These are phyloP conservation scores for Leucosticte australis DNA, from an alignment of 2,113 vertebrate genomes.

Conservation along the genomic window DNA sequence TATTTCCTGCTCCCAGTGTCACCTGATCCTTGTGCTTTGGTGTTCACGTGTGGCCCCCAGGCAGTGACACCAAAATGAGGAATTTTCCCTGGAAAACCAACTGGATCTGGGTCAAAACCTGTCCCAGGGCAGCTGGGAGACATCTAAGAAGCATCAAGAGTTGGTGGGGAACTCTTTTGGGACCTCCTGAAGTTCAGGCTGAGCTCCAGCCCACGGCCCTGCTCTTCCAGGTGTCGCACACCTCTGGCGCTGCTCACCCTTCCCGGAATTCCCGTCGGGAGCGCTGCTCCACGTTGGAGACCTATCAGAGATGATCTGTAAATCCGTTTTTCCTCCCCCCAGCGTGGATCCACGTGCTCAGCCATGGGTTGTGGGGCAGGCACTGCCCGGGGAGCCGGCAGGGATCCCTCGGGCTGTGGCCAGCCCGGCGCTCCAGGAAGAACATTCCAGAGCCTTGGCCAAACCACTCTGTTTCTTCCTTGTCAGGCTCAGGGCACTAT, in stretches of 20 bases:
- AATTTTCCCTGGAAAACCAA: neutral
- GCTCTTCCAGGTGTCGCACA: neutral
- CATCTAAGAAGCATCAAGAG: neutral
- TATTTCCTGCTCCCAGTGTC: neutral
- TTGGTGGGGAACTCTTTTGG: neutral
- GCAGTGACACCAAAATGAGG: neutral
- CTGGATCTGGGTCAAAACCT: neutral
- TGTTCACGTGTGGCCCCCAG: accelerated
- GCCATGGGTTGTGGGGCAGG: neutral
- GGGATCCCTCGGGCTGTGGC: neutral
- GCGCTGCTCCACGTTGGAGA: accelerated
- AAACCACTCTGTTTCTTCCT: constrained; percentile 5
- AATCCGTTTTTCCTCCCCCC: neutral
- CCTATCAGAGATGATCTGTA: neutral
- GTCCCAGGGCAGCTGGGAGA: neutral
- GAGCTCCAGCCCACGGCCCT: accelerated
- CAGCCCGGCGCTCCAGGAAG: neutral
- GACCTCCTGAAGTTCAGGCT: neutral
- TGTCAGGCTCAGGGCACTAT: neutral
- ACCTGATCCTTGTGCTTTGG: neutral
- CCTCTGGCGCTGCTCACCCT: accelerated
- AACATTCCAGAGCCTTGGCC: neutral
- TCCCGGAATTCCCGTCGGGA: accelerated
- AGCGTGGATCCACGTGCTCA: neutral
- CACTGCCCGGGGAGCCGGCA: neutral